Percentiles rank a stretch among this genome's conserved stretches.
These are phyloP conservation scores for Montipora cactus DNA, from an alignment of 64 coral and sea anemone genomes.

Conservation along the genomic window DNA sequence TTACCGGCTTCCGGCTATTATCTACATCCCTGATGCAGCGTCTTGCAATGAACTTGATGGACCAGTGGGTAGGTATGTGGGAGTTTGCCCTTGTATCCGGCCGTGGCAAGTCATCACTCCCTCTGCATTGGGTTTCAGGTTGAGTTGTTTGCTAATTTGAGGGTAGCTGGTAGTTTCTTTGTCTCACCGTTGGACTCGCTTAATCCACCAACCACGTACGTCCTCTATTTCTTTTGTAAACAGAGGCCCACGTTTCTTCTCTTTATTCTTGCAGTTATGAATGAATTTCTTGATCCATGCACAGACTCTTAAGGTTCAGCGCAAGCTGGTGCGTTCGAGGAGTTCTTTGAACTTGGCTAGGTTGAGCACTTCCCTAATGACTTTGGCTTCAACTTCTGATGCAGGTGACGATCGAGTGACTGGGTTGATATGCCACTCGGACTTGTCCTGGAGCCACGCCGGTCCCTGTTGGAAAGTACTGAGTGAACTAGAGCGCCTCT, in stretches of 20 bases:
- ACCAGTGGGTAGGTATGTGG: slow-evolving; percentile 64
- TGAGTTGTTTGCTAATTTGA: slow-evolving; percentile 11
- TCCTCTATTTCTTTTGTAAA: slow-evolving; percentile 27
- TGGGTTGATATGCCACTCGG: slow-evolving; percentile 8
- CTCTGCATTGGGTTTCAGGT: slow-evolving; percentile 10
- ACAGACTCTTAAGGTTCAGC: neutral
- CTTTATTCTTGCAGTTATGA: slow-evolving; percentile 14
- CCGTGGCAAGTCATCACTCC: slow-evolving; percentile 5
- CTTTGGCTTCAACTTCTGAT: slow-evolving; percentile 13
- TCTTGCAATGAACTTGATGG: slow-evolving; percentile 37
- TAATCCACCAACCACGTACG: slow-evolving; percentile 37
- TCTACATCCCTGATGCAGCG: neutral
- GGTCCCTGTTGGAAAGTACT: neutral
- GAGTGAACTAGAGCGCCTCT: neutral
- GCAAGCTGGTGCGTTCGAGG: neutral
- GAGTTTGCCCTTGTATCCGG: slow-evolving; percentile 53
- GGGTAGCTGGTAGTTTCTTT: neutral
- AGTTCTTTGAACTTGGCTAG: slow-evolving; percentile 24
- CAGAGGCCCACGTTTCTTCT: neutral
- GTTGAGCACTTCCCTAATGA: slow-evolving; percentile 5
- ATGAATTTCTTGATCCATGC: slow-evolving; percentile 37
- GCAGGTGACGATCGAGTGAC: slow-evolving; percentile 24
- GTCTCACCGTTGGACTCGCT: slow-evolving; percentile 30
- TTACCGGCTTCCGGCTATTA: too few species aligned
- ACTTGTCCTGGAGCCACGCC: neutral